Evolutionary conservation across 1,140 invertebrate genomes (phyloP).

Genomic region (Lordiphosa stackelbergi): DNA sequence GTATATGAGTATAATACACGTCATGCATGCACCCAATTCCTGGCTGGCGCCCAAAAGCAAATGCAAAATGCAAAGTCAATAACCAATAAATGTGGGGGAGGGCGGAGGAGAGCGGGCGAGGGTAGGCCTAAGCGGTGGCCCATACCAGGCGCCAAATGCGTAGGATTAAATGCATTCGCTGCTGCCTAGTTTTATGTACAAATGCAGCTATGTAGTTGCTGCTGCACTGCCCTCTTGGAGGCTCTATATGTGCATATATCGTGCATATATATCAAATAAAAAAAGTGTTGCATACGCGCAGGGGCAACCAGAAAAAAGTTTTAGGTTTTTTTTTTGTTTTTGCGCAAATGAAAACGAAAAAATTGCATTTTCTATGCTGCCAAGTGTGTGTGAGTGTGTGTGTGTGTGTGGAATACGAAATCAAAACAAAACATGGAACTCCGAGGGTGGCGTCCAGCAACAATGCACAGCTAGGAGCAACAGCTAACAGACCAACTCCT

Average conservation of each 20-base stretch:
- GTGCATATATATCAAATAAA: slow-evolving; percentile 16
- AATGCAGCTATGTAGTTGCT: slow-evolving; percentile 35
- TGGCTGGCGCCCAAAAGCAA: slow-evolving; percentile 15
- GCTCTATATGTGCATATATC: slow-evolving; percentile 40
- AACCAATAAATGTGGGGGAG: slow-evolving; percentile 55
- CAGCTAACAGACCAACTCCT: slow-evolving; percentile 34
- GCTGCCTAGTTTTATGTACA: slow-evolving; percentile 38
- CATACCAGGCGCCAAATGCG: slow-evolving; percentile 38
- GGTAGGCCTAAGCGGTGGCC: slow-evolving; percentile 45
- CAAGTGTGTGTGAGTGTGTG: slow-evolving; percentile 5
- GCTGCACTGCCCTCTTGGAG: slow-evolving; percentile 26
- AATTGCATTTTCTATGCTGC: slow-evolving; percentile 52
- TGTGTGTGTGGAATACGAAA: slow-evolving; percentile 45
- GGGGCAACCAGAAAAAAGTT: slow-evolving; percentile 49
- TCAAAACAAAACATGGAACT: slow-evolving; percentile 63
- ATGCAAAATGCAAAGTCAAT: slow-evolving; percentile 56
- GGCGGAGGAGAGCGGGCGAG: background rate
- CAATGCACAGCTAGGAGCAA: slow-evolving; percentile 47
- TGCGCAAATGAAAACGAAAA: slow-evolving; percentile 69
- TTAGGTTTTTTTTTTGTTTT: slow-evolving; percentile 25
- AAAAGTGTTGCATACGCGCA: slow-evolving; percentile 61
- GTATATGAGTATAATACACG: slow-evolving; percentile 3
- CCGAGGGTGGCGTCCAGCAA: slow-evolving; percentile 12
- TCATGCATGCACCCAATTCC: slow-evolving; percentile 17
- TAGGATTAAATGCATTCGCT: slow-evolving; percentile 54